Evolutionary conservation across 2,888 invertebrate species (phyloP), one percentile per base, ranked within the genome.

Genomic region (Macrophya alboannulata): DNA sequence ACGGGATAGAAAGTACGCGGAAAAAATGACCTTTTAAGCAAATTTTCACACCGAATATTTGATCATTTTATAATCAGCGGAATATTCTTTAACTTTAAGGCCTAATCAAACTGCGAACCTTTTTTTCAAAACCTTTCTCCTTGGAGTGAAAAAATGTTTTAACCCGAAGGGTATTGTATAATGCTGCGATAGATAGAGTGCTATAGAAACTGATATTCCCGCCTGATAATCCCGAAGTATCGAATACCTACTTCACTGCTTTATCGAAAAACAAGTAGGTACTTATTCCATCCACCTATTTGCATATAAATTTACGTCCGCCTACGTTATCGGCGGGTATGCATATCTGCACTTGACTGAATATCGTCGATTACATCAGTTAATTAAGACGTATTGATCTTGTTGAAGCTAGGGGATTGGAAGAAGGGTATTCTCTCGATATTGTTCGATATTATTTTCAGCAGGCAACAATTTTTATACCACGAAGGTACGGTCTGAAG

Each of bases 241-340:
- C 71, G 71, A 71, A 71, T 31, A 71, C 17, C 71, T 31, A 37
- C n/a, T 71, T n/a, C 9, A 71, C 40, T 71, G 71, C 4, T 40
- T 71, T 71, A 71, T 71, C 71, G 71, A 40, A 15, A 71, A n/a
- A 71, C 10, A n/a, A 71, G n/a, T 31, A 31, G 31, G 31, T 71
- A 40, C 62, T 25, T 71, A 15, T 40, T 40, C 71, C 3, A 15
- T 71, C 3, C 71, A 71, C 31, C 71, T 71, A 71, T 71, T 62
- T 21, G 3, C 25, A 25, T 21, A 25, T 62, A 25, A 62, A 62
- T 25, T 62, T 62, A 25, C 21, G 4, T 4, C 10, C 21, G 15
- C 40, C 40, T n/a, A 71, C 40, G 71, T 5, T 40, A 71, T 71
- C 71, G 37, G 9, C n/a, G n/a, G 6, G 40, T 40, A 71, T 40